A percentile compares a stretch with the other conserved stretches of the same genome.
phyloP scores from a whole-genome alignment of 2,113 vertebrate species.

The Marcusenius ussheri region DNA sequence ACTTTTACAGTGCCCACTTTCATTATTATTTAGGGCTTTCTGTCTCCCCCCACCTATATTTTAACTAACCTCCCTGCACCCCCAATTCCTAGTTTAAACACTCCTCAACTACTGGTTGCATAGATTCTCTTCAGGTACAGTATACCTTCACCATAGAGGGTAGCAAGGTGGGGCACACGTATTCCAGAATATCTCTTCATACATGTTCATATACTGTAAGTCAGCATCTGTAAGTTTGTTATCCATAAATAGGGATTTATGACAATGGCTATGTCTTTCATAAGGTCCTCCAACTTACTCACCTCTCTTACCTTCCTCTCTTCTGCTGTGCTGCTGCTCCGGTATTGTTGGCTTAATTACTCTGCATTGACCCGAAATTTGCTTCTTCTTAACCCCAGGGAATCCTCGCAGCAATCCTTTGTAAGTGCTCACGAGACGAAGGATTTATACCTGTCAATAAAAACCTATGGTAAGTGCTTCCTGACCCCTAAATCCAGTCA shows the following conservation, averaged over 20 bases:
- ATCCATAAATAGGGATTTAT: not conserved
- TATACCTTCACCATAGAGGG: not conserved
- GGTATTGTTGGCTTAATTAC: constrained; percentile 51
- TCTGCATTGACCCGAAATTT: constrained; percentile 56
- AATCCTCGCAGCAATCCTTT: constrained; percentile 58
- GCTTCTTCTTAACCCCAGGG: constrained; percentile 63
- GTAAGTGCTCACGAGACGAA: constrained; percentile 58
- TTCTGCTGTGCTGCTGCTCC: constrained; percentile 42
- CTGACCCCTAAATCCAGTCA: constrained; percentile 62
- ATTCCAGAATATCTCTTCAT: not conserved
- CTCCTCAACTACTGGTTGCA: not conserved
- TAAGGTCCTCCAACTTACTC: constrained; percentile 27
- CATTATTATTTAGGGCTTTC: no score
- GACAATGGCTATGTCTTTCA: not conserved
- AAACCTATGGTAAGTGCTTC: constrained; percentile 69
- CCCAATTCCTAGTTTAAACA: no score
- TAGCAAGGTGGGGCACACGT: not conserved
- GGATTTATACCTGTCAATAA: constrained; percentile 70
- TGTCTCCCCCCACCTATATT: no score
- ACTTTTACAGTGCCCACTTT: no score
- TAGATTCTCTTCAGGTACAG: not conserved
- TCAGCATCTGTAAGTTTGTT: not conserved
- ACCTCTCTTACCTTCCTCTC: constrained; percentile 35
- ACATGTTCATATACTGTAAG: not conserved
- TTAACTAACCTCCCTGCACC: no score